Percentiles rank a stretch among this genome's conserved stretches.
Conservation (phyloP, 2,888 invertebrate species). For the Rhagonycha lutea region DNA sequence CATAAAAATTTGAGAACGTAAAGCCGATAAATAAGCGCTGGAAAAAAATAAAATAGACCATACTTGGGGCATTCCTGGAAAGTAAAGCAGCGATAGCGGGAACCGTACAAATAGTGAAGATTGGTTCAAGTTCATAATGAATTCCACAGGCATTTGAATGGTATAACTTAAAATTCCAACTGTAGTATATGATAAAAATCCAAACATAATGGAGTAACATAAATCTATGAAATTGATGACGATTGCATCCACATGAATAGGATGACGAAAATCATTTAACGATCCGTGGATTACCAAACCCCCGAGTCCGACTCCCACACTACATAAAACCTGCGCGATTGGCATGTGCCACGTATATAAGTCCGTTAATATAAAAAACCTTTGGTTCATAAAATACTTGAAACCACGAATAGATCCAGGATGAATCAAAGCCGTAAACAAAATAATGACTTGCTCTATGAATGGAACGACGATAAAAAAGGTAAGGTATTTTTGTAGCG, state of each 20-base stretch:
- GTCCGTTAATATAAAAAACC: background rate
- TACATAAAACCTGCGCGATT: slow-evolving; percentile 3
- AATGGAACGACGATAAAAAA: background rate
- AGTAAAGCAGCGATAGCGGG: background rate
- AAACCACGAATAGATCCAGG: slow-evolving; percentile 13
- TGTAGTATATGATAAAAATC: slow-evolving; percentile 4
- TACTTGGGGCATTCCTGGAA: slow-evolving; percentile 7
- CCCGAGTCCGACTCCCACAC: slow-evolving; percentile 22
- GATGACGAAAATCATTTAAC: slow-evolving; percentile 11
- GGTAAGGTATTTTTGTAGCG: background rate
- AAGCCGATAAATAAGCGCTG: slow-evolving; percentile 2
- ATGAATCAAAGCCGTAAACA: slow-evolving; percentile 13
- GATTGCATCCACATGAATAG: slow-evolving; percentile 18
- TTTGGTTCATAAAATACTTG: background rate
- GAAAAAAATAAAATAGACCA: slow-evolving; percentile 11
- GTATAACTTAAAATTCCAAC: slow-evolving; percentile 8
- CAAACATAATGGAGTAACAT: background rate
- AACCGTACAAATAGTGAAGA: slow-evolving; percentile 4
- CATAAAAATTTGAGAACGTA: slow-evolving; percentile 7
- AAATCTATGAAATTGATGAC: slow-evolving; percentile 7
- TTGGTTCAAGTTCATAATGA: background rate
- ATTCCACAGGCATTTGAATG: background rate
- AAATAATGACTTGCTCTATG: background rate
- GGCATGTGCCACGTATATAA: slow-evolving; percentile 14
- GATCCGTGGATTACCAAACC: slow-evolving; percentile 16